A percentile compares a stretch with the other conserved stretches of the same genome.
Conservation (phyloP, 2,113 vertebrate species). For the Petroica traversi region DNA sequence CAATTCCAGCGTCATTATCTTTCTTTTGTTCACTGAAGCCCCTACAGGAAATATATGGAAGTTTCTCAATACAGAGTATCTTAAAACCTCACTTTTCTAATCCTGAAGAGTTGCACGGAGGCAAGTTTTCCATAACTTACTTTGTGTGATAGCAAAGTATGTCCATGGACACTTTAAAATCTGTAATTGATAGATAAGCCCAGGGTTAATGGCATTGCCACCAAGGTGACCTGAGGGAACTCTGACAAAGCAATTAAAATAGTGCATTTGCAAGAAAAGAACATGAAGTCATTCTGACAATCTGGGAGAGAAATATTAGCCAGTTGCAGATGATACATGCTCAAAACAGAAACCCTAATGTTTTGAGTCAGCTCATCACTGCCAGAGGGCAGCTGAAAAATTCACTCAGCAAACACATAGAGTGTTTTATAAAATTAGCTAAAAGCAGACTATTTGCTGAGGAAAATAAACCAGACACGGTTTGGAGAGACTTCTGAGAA, state of each 20-base stretch:
- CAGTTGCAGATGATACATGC: background rate
- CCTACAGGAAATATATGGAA: background rate
- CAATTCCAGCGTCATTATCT: background rate
- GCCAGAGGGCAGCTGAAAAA: slow-evolving; percentile 28
- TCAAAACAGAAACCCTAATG: slow-evolving; percentile 50
- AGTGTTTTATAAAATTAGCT: slow-evolving; percentile 46
- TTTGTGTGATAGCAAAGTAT: background rate
- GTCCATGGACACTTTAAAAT: background rate
- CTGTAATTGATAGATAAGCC: slow-evolving; percentile 32
- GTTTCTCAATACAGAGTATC: background rate
- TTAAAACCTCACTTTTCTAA: background rate
- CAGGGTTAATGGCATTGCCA: slow-evolving; percentile 43
- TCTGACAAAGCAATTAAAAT: slow-evolving; percentile 49
- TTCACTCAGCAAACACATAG: slow-evolving; percentile 41
- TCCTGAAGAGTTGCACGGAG: background rate
- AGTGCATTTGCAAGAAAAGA: background rate
- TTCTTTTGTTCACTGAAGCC: background rate
- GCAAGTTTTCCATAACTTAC: background rate
- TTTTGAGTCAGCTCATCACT: slow-evolving; percentile 49
- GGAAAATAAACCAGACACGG: background rate
- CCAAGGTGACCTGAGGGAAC: background rate
- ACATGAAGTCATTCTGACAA: slow-evolving; percentile 2
- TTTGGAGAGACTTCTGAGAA: slow-evolving; percentile 36
- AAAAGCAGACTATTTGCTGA: background rate
- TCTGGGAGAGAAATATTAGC: background rate